Evolutionary conservation across 2,113 vertebrate genomes (phyloP).

Genomic region (Muntiacus reevesi): DNA sequence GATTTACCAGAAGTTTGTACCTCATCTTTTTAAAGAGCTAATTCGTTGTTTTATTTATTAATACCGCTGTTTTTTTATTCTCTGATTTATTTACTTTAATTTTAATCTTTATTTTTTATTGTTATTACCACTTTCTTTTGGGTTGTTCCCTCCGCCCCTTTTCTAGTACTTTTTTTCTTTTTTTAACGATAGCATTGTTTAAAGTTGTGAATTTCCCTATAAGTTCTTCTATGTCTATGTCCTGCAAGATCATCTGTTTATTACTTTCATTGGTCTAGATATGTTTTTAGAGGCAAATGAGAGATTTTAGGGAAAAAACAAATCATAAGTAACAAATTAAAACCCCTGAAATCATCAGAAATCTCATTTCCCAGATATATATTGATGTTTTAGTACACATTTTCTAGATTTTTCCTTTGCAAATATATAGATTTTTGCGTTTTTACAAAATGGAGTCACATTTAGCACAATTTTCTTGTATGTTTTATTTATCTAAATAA

Average conservation of each 20-base stretch:
- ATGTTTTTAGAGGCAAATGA: neutral
- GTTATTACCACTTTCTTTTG: neutral
- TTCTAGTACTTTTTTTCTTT: neutral
- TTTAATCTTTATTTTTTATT: neutral
- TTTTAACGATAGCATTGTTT: neutral
- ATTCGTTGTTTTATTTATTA: neutral
- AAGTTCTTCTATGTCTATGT: neutral
- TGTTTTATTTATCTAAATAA: slow-evolving; percentile 14
- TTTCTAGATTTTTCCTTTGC: neutral
- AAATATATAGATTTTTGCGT: neutral
- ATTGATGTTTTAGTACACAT: neutral
- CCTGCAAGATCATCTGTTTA: neutral
- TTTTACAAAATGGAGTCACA: neutral
- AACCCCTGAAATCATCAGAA: neutral
- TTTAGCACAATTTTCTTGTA: neutral
- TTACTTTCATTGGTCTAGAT: neutral
- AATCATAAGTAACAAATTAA: neutral
- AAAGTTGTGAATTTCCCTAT: neutral
- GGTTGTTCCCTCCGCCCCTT: neutral
- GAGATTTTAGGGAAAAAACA: neutral
- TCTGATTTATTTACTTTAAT: slow-evolving; percentile 4
- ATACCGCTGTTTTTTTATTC: neutral
- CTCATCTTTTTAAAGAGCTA: neutral
- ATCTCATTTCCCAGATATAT: neutral
- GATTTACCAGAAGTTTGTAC: neutral